Evolutionary conservation across 2,113 vertebrate species (phyloP), one percentile per base, ranked within the genome.

Genomic region (Hucho hucho): DNA sequence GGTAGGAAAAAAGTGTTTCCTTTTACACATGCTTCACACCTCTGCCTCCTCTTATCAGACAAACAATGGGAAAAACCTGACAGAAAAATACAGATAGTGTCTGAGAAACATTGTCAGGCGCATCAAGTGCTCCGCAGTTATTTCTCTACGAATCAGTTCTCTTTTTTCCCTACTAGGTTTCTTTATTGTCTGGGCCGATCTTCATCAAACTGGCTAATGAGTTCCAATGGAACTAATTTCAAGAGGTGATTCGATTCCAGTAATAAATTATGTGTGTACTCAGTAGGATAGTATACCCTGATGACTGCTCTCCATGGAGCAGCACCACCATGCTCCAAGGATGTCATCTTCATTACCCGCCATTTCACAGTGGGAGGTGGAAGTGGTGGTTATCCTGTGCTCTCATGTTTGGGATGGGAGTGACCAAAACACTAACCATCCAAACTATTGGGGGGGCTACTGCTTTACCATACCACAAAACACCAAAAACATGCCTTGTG

Each of bases 221-320:
- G 84, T 87, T 92, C 87, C 90, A 90, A 61, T 90, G 90, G 88
- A 89, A 78, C 86, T 90, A 83, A 89, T 90, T 88, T 90, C 73
- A 81, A 74, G 79, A 81, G 64, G 78, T 86, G 85, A 93, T 92
- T 90, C 88, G 83, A 89, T 87, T 87, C 66, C 79, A 75, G 77
- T 91, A 87, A 91, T 92, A 88, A 88, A 92, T 92, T 67, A 89
- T 89, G 83, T 84, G 89, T 86, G 85, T 86, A 87, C 86, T 83
- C 90, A 84, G 87, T 80, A 89, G 89, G 89, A 83, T 82, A 79
- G 78, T 73, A 81, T 86, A 46, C 79, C 84, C 71, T 73, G 72
- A 72, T 70, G 77, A 74, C 73, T 79, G 78, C 14, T 46, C 80
- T 73, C 74, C 66, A 53, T 28, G 46, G 70, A 83, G 75, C 66